Evolutionary conservation across 2,888 invertebrate species (phyloP).

Genomic region (Sarcophaga carnaria): DNA sequence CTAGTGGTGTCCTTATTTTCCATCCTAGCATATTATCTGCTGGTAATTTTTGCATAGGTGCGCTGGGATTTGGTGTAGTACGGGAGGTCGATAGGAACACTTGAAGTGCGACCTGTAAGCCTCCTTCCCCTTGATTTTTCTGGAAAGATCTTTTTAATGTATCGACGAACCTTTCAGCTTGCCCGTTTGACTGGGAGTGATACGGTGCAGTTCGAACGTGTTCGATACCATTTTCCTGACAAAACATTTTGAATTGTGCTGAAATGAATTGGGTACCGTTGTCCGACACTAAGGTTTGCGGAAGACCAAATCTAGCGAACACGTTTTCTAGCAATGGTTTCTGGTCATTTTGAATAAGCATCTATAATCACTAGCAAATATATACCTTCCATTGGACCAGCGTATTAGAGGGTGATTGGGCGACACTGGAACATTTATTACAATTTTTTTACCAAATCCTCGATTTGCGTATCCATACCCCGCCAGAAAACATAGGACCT

Average conservation of each 20-base stretch:
- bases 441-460: neutral
- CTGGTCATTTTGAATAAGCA: neutral
- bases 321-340: neutral
- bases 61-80: constrained; percentile 12
- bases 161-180: constrained; percentile 68
- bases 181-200: constrained; percentile 61
- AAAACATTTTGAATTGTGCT: constrained; percentile 5
- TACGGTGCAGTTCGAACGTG: constrained; percentile 4
- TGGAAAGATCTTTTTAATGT: constrained; percentile 64
- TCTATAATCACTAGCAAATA: neutral
- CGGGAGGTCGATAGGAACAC: constrained; percentile 18
- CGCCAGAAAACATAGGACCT: neutral
- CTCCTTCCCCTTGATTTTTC: constrained; percentile 58
- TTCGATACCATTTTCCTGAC: neutral
- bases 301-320: constrained; percentile 10
- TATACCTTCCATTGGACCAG: neutral
- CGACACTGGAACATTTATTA: neutral
- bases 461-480: neutral
- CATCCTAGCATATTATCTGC: constrained; percentile 20
- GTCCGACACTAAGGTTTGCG: constrained; percentile 9
- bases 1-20: constrained; percentile 18
- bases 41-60: constrained; percentile 5
- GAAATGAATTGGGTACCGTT: constrained; percentile 10
- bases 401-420: neutral
- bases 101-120: constrained; percentile 5